Percentiles rank a stretch among this genome's conserved stretches.
Evolutionary conservation across 1,140 invertebrate species (phyloP).

Genomic region (Cyrtorhinus lividipennis): DNA sequence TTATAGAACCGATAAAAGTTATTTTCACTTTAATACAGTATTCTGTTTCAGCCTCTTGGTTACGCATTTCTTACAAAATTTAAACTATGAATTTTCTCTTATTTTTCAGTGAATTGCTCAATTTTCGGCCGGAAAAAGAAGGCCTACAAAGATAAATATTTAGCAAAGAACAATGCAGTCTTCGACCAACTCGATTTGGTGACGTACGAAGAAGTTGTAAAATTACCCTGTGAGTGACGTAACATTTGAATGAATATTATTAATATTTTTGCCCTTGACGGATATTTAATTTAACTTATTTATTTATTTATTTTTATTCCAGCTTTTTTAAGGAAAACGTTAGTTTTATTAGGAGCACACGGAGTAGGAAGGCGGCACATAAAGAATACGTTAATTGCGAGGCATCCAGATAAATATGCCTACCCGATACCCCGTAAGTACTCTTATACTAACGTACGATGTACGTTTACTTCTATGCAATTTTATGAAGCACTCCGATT

Average conservation of each 20-base stretch:
- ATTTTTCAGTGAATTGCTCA: slow-evolving; percentile 79
- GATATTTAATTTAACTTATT: not conserved
- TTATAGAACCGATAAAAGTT: too few relatives aligned
- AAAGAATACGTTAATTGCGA: slow-evolving; percentile 94
- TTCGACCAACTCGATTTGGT: slow-evolving; percentile 98
- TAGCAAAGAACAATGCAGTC: slow-evolving; percentile 95
- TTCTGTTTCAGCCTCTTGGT: too few relatives aligned
- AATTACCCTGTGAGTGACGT: slow-evolving; percentile 82
- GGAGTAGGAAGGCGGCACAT: slow-evolving; percentile 96
- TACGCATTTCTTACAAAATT: too few relatives aligned
- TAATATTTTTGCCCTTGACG: not conserved
- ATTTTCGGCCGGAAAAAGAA: slow-evolving; percentile 97
- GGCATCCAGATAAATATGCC: slow-evolving; percentile 95
- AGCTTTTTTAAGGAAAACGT: slow-evolving; percentile 76
- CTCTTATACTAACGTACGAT: too few relatives aligned
- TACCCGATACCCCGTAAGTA: slow-evolving; percentile 98
- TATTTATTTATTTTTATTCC: slow-evolving; percentile 25
- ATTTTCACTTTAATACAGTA: too few relatives aligned
- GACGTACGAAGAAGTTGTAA: slow-evolving; percentile 98
- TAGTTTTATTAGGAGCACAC: slow-evolving; percentile 81
- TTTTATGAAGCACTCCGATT: too few relatives aligned
- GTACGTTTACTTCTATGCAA: too few relatives aligned
- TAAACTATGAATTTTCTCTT: too few relatives aligned
- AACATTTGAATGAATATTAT: too few relatives aligned
- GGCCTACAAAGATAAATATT: slow-evolving; percentile 94